Evolutionary conservation across 2,113 vertebrate species (phyloP), one percentile per base, ranked within the genome.

Genomic region (Pyrgilauda ruficollis): DNA sequence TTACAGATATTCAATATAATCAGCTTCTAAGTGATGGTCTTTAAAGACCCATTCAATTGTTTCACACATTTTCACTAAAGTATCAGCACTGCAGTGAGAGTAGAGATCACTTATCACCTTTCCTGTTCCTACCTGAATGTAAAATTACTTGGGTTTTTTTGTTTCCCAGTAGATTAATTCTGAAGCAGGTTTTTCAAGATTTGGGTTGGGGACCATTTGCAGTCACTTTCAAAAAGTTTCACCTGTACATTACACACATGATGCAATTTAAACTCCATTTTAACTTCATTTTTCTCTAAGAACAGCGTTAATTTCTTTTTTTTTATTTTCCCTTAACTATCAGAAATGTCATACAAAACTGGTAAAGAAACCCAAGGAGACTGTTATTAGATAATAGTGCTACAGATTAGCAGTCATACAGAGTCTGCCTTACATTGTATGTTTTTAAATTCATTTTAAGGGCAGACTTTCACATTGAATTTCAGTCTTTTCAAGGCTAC

Each of bases 311-410:
- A 41, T 84, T 93, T 78, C 39, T 87, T 84, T 83, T 73, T 70
- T 85, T 55, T 55, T 31, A 53, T 97, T 94, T 97, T 95, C 55
- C 59, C 26, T 85, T 83, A 94, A 59, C 78, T 80, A 62, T 94
- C 90, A 93, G 68, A 90, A 94, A 88, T 80, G 79, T 90, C 89
- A 93, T 72, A 50, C 30, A 70, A 87, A 77, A 72, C 58, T 79
- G n/a, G 70, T 52, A 83, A 87, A 87, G 84, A 88, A 91, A 88
- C 43, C 77, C 78, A 67, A 66, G 50, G 84, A 96, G 91, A 79
- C 89, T 68, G 67, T 87, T 94, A 77, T 50, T 74, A 93, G 67
- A 67, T 66, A 90, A 77, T 79, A 83, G 44, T 74, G 70, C 63
- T 80, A 47, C 68, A 87, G 67, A 74, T 91, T 75, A 85, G 11